A percentile compares a stretch with the other conserved stretches of the same genome.
phyloP scores from a whole-genome alignment of 2,113 vertebrate species.

The Trogon surrucura region DNA sequence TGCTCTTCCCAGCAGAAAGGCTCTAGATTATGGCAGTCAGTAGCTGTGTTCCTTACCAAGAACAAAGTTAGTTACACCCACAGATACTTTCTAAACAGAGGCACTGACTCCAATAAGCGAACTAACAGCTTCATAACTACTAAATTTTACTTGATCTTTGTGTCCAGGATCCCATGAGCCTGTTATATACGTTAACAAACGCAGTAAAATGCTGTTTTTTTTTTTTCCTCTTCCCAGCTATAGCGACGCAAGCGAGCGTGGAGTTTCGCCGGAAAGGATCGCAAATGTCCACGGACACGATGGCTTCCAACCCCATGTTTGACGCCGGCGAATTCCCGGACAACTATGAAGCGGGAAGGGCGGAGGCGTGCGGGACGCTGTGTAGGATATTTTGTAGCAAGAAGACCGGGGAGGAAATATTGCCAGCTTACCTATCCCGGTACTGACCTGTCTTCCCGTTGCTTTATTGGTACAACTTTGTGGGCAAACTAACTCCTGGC shows the following conservation, averaged over 20 bases:
- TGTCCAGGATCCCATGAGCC: slow-evolving; percentile 90
- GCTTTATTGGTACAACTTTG: slow-evolving; percentile 33
- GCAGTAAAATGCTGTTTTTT: slow-evolving; percentile 58
- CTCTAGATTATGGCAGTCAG: slow-evolving; percentile 4
- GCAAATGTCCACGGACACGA: slow-evolving; percentile 93
- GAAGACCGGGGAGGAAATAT: slow-evolving; percentile 96
- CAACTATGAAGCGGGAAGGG: slow-evolving; percentile 94
- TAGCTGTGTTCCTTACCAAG: slow-evolving; percentile 15
- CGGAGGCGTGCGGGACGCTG: slow-evolving; percentile 94
- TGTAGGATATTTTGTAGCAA: slow-evolving; percentile 99
- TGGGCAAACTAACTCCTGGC: background rate
- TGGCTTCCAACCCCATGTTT: slow-evolving; percentile 92
- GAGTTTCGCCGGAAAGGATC: slow-evolving; percentile 93
- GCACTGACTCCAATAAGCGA: slow-evolving; percentile 65
- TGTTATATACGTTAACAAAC: slow-evolving; percentile 27
- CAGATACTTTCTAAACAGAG: slow-evolving; percentile 68
- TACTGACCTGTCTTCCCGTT: slow-evolving; percentile 76
- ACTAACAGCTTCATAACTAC: slow-evolving; percentile 71
- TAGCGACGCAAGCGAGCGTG: slow-evolving; percentile 90
- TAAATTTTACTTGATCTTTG: slow-evolving; percentile 88
- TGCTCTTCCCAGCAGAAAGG: background rate
- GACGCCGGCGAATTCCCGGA: slow-evolving; percentile 93
- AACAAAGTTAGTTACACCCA: slow-evolving; percentile 51
- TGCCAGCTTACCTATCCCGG: slow-evolving; percentile 97
- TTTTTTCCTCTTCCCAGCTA: slow-evolving; percentile 81